phyloP scores from a whole-genome alignment of 2,113 vertebrate species.

The Piprites chloris region DNA sequence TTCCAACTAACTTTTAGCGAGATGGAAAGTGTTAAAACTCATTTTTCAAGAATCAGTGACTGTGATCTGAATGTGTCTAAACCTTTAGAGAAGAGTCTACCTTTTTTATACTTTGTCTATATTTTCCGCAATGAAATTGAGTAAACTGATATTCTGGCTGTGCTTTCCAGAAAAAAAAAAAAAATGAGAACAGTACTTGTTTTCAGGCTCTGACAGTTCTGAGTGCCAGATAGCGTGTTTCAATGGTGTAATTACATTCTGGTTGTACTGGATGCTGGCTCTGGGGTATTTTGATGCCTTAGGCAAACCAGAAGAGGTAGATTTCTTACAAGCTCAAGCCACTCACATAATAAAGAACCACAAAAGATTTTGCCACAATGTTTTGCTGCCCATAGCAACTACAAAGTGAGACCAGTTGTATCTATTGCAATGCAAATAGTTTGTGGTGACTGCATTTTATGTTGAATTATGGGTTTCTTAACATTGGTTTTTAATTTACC shows the following conservation, averaged over 20 bases:
- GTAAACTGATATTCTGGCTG: neutral
- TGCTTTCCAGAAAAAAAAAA: neutral
- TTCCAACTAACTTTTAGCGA: neutral
- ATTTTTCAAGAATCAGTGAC: neutral
- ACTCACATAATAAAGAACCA: conserved; percentile 14
- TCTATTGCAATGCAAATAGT: neutral
- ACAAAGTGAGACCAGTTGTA: neutral
- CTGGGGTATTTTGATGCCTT: neutral
- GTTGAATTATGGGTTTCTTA: neutral
- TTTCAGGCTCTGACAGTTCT: neutral
- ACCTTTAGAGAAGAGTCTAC: neutral
- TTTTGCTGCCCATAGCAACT: conserved; percentile 16
- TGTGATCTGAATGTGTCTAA: neutral
- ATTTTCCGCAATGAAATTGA: neutral
- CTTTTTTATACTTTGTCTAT: neutral
- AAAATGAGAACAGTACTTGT: neutral
- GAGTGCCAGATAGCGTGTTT: neutral
- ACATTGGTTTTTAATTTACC: neutral
- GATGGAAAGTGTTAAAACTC: neutral
- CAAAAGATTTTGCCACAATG: conserved; percentile 20
- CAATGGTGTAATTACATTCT: conserved; percentile 16
- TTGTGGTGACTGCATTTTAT: neutral
- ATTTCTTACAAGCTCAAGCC: neutral
- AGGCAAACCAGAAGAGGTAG: conserved; percentile 26
- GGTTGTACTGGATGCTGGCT: neutral